A percentile compares a stretch with the other conserved stretches of the same genome.
Conservation (phyloP, 2,113 vertebrate species). For the Limanda limanda region DNA sequence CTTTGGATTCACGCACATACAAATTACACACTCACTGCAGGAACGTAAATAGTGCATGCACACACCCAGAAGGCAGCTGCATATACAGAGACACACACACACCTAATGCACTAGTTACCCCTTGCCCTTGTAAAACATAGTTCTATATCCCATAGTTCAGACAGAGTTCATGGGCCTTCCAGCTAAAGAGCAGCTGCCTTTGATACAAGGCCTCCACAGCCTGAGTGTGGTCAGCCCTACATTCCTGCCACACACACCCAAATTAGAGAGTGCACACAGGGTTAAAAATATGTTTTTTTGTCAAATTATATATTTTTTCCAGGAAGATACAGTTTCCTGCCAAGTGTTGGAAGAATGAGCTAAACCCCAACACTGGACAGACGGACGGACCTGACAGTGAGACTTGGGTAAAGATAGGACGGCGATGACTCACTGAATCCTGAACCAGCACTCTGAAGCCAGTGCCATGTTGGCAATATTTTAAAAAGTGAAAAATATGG, state of each 20-base stretch:
- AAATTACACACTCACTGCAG: constrained; percentile 27
- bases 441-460: constrained; percentile 40
- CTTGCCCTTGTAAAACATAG: constrained; percentile 16
- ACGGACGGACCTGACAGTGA: constrained; percentile 49
- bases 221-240: constrained; percentile 69
- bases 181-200: constrained; percentile 58
- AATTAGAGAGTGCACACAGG: constrained; percentile 78
- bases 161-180: constrained; percentile 63
- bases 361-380: constrained; percentile 61
- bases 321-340: constrained; percentile 68
- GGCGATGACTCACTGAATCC: constrained; percentile 53
- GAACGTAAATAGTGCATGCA: constrained; percentile 49
- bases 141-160: constrained; percentile 61
- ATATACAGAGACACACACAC: constrained; percentile 34
- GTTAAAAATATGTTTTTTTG: constrained; percentile 73
- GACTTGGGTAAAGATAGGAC: constrained; percentile 60
- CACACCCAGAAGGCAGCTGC: constrained; percentile 38
- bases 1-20: constrained; percentile 24
- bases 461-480: constrained; percentile 54
- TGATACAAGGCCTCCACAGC: constrained; percentile 64
- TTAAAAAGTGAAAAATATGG: constrained; percentile 40
- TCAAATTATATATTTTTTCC: constrained; percentile 52
- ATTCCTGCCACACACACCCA: constrained; percentile 72
- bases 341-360: constrained; percentile 59
- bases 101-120: constrained; percentile 23